A percentile compares a stretch with the other conserved stretches of the same genome.
These are phyloP conservation scores for Hypolimnas misippus DNA, from an alignment of 2,888 invertebrate genomes.

Conservation along the genomic window DNA sequence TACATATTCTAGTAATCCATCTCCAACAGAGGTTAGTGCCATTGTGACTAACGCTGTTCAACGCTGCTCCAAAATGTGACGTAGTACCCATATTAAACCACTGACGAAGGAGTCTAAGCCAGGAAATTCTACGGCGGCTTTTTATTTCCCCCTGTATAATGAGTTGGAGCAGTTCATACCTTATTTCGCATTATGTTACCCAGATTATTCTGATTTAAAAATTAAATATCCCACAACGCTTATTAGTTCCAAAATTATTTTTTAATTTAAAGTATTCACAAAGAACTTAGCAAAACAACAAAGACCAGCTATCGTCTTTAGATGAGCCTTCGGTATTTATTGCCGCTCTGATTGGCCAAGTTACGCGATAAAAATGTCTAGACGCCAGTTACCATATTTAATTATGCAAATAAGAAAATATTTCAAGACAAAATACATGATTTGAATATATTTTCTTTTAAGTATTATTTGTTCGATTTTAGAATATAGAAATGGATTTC, in stretches of 20 bases:
- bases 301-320: background rate
- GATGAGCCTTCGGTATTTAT: background rate
- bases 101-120: too few species aligned
- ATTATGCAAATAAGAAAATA: constrained; percentile 6
- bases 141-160: too few species aligned
- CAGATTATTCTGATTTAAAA: too few species aligned
- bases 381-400: background rate
- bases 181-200: too few species aligned
- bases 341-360: background rate
- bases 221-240: too few species aligned
- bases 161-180: too few species aligned
- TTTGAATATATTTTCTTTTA: background rate
- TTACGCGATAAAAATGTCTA: constrained; percentile 6
- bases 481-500: background rate
- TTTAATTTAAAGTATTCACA: background rate
- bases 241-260: background rate
- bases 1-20: too few species aligned
- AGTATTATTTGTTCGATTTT: background rate
- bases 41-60: too few species aligned
- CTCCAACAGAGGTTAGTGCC: too few species aligned
- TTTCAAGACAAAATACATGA: background rate
- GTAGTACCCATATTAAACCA: too few species aligned
- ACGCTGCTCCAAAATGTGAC: too few species aligned
- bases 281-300: background rate
- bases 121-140: too few species aligned